Evolutionary conservation across 2,797 vertebrate genomes (phyloP).

Genomic region (Phyllotis vaccarum): DNA sequence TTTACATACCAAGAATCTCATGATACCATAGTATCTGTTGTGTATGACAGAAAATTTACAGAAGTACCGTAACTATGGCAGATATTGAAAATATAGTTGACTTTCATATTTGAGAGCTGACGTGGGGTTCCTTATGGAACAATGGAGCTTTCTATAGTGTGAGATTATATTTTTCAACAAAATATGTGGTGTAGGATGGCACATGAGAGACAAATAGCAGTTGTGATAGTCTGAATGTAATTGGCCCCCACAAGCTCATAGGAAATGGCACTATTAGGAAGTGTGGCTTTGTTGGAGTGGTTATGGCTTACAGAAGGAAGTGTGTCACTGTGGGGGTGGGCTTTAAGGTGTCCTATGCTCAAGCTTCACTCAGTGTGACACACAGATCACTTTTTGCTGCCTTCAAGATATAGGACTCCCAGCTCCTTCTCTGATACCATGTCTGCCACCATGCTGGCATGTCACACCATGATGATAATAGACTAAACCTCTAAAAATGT

Average conservation of each 20-base stretch:
- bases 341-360: background rate
- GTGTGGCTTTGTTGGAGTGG: background rate
- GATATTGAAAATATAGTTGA: background rate
- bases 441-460: background rate
- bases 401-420: background rate
- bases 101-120: constrained; percentile 2
- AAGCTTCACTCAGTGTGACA: background rate
- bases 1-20: background rate
- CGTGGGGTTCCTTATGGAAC: background rate
- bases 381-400: background rate
- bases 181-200: background rate
- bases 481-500: background rate
- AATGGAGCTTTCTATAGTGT: constrained; percentile 2
- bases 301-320: background rate
- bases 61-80: background rate
- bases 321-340: background rate
- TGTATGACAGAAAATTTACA: background rate
- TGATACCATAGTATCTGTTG: background rate
- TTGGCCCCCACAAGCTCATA: background rate
- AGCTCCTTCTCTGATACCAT: background rate
- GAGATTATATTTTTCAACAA: background rate
- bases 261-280: background rate
- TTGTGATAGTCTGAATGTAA: background rate
- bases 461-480: background rate
- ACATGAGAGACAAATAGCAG: background rate